A percentile compares a stretch with the other conserved stretches of the same genome.
Conservation (phyloP, 1,140 invertebrate species). For the Diorhabda carinulata region DNA sequence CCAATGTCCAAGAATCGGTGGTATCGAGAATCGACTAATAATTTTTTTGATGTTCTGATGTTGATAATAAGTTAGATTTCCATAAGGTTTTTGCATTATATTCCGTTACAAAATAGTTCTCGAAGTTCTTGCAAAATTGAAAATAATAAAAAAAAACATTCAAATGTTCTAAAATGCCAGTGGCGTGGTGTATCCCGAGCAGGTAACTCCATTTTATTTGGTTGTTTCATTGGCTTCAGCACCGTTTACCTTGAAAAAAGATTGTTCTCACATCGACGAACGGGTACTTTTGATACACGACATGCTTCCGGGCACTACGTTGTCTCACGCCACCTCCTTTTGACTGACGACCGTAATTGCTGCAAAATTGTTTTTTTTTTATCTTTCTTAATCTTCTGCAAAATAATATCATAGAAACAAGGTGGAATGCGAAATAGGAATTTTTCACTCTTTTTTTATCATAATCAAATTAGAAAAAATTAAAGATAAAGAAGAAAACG, state of each 20-base stretch:
- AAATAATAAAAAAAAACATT: too few relatives aligned
- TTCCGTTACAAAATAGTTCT: too few relatives aligned
- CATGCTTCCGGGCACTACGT: not conserved
- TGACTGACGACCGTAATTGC: not conserved
- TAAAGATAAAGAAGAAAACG: too few relatives aligned
- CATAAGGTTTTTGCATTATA: too few relatives aligned
- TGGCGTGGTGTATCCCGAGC: not conserved
- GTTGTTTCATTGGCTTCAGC: not conserved
- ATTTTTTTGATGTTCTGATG: too few relatives aligned
- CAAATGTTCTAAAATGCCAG: not conserved
- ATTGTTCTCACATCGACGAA: not conserved
- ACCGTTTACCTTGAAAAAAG: not conserved
- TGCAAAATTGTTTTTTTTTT: constrained; percentile 1
- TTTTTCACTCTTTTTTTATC: too few relatives aligned
- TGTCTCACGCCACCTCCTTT: constrained; percentile 1
- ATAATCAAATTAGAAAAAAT: too few relatives aligned
- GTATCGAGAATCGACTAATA: too few relatives aligned
- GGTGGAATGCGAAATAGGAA: too few relatives aligned
- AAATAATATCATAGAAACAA: constrained; percentile 1
- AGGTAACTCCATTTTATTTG: not conserved
- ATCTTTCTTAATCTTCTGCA: not conserved
- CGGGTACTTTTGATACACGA: constrained; percentile 1
- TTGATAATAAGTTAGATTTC: too few relatives aligned
- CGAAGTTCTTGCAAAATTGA: too few relatives aligned
- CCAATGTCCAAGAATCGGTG: too few relatives aligned